Evolutionary conservation across 2,113 vertebrate species (phyloP), one percentile per base, ranked within the genome.

Genomic region (Collichthys lucidus): DNA sequence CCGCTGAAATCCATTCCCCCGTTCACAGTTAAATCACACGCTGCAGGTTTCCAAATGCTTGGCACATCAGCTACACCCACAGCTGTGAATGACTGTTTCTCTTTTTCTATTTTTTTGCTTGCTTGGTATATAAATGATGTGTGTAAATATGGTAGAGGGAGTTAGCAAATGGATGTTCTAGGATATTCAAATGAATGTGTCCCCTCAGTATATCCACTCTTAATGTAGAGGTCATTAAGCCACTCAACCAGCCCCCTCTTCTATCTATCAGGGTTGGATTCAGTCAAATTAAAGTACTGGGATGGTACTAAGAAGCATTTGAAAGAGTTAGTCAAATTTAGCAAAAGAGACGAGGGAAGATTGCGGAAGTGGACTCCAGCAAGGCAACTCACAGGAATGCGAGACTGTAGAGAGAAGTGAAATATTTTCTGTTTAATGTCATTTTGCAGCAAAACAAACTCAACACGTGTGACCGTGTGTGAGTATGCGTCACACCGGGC

Each of bases 151-250:
- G 19, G 42, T 44, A 57, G 83, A 29, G 57, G 52, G 49, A 80
- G 52, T 59, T 80, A 79, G 85, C 81, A 42, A 77, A 83, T 82
- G 56, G 74, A 75, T 62, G 61, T n/a, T 22, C 19, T 35, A n/a
- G 56, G 68, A 74, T 59, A 50, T 77, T 66, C n/a, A 56, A 86
- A 79, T 59, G 46, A 76, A 88, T 55, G 64, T 50, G 42, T 63
- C 66, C 59, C 68, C 66, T 83, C 40, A 71, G 68, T 80, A 64
- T 83, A 46, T 71, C 29, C 31, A 26, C 72, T 78, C 73, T 69
- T 82, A 88, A 91, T 86, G 63, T 67, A 22, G 73, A 71, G 83
- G 73, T 87, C 84, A 83, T 93, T 90, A 88, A 80, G 80, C 60
- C 67, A 86, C 85, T 89, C 86, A 86, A 79, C 68, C 74, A 86